phyloP scores from a whole-genome alignment of 2,113 vertebrate genomes.

The Phalacrocorax carbo region DNA sequence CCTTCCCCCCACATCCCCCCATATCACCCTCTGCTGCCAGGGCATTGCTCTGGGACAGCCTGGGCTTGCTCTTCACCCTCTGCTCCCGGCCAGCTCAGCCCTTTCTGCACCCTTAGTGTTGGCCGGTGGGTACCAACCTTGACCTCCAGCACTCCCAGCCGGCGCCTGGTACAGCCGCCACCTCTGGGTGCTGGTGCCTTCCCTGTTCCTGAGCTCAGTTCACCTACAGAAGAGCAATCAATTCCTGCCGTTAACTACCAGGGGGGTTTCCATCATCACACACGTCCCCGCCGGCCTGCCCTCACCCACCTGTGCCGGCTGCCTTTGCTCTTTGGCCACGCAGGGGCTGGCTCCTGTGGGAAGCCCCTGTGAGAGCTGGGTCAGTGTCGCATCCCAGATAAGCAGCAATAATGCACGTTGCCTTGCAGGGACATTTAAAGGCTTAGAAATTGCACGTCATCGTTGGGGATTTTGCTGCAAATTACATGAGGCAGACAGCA shows the following conservation, averaged over 20 bases:
- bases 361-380: not conserved
- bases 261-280: not conserved
- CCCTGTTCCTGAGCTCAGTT: not conserved
- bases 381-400: not conserved
- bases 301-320: rapidly evolving
- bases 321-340: not conserved
- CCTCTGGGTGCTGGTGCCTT: not conserved
- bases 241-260: not conserved
- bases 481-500: no score
- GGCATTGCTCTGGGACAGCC: not conserved
- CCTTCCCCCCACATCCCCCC: not conserved
- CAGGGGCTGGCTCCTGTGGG: not conserved
- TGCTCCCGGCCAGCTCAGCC: not conserved
- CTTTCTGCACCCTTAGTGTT: not conserved
- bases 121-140: not conserved
- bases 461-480: not conserved
- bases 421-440: not conserved
- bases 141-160: not conserved
- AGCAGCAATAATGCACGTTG: not conserved
- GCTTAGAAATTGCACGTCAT: not conserved
- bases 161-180: not conserved
- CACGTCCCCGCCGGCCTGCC: rapidly evolving
- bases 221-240: not conserved
- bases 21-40: no score
- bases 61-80: not conserved